These are phyloP conservation scores for Pimephales promelas DNA, from an alignment of 2,113 vertebrate genomes.

Conservation along the genomic window DNA sequence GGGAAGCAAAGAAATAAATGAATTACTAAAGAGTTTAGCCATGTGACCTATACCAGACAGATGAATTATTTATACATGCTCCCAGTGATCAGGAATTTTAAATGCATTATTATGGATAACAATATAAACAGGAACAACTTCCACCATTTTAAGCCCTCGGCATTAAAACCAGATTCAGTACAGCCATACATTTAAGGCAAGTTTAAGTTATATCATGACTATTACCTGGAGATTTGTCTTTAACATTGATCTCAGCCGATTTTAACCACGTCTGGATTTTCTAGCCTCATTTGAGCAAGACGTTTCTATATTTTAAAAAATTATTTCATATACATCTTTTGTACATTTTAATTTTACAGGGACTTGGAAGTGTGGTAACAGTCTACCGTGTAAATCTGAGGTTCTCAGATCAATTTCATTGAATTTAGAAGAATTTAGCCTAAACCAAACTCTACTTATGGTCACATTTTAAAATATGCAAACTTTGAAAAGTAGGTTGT, in stretches of 20 bases:
- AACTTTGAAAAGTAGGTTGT: slow-evolving; percentile 6
- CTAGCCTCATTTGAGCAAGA: slow-evolving; percentile 11
- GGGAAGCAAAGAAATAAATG: slow-evolving; percentile 42
- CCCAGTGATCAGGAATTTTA: slow-evolving; percentile 52
- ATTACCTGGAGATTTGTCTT: slow-evolving; percentile 28
- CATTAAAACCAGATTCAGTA: slow-evolving; percentile 31
- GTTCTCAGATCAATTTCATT: neutral
- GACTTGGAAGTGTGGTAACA: neutral
- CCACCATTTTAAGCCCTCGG: neutral
- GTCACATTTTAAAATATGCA: neutral
- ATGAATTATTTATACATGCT: slow-evolving; percentile 57
- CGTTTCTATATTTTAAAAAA: neutral
- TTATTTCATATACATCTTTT: neutral
- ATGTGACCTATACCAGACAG: slow-evolving; percentile 62
- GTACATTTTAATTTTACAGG: neutral
- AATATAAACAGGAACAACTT: neutral
- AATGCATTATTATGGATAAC: slow-evolving; percentile 7
- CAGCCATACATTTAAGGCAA: neutral
- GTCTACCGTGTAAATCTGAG: neutral
- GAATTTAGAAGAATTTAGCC: neutral
- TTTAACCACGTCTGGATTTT: slow-evolving; percentile 13
- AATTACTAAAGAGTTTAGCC: slow-evolving; percentile 58
- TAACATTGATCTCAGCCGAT: slow-evolving; percentile 31
- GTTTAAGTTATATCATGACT: slow-evolving; percentile 22
- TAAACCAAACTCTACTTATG: neutral